phyloP scores from a whole-genome alignment of 2,797 vertebrate species.

The Spizella passerina region DNA sequence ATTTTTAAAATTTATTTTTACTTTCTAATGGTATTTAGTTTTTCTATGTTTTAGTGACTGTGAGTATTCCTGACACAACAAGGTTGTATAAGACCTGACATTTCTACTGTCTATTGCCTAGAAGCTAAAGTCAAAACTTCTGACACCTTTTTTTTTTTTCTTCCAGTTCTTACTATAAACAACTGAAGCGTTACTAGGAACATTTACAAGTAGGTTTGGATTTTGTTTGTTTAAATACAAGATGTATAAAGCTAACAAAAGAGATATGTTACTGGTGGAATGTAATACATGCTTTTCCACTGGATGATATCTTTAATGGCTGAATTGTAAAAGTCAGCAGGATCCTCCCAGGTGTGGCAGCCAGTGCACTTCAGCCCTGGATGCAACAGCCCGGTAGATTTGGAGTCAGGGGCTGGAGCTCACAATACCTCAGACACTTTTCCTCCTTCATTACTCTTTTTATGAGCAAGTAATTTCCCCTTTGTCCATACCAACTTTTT shows the following conservation, averaged over 20 bases:
- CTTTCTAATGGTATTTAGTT: constrained; percentile 21
- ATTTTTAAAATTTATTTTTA: constrained; percentile 26
- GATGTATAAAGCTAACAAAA: neutral
- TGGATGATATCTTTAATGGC: neutral
- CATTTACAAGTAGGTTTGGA: neutral
- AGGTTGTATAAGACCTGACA: neutral
- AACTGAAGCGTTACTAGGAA: neutral
- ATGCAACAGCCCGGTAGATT: neutral
- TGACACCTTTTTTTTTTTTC: neutral
- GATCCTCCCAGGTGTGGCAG: neutral
- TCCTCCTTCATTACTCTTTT: neutral
- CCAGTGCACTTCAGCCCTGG: neutral
- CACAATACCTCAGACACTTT: neutral
- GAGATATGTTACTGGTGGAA: neutral
- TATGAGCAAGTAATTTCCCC: neutral
- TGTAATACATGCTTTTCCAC: neutral
- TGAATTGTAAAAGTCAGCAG: neutral
- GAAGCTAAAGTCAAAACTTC: constrained; percentile 13
- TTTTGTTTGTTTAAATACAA: neutral
- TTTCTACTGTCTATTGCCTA: neutral
- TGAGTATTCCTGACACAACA: constrained; percentile 5
- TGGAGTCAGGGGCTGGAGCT: neutral
- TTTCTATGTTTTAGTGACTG: neutral
- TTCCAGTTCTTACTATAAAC: neutral
- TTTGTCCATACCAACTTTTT: neutral